phyloP scores from a whole-genome alignment of 2,113 vertebrate genomes.

The Hippocampus guttulatus region DNA sequence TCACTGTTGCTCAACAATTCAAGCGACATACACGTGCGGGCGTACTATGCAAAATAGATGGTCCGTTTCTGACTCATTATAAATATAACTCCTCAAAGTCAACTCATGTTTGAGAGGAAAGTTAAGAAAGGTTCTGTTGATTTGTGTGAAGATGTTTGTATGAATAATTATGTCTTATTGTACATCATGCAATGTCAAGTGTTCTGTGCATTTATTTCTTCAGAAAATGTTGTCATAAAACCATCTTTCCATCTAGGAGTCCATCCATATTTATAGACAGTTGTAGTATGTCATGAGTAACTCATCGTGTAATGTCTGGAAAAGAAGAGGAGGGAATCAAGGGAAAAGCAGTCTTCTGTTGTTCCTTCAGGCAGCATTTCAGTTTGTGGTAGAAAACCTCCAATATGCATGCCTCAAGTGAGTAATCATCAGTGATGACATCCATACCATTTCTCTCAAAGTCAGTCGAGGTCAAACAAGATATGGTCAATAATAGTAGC shows the following conservation, averaged over 20 bases:
- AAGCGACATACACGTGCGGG: no score
- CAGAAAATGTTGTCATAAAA: neutral
- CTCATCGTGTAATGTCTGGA: neutral
- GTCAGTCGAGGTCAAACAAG: conserved; percentile 46
- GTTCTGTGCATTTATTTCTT: neutral
- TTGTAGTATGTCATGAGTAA: no score
- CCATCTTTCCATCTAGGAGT: conserved; percentile 26
- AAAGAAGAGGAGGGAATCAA: conserved; percentile 19
- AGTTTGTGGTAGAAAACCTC: conserved; percentile 51
- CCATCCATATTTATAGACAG: neutral
- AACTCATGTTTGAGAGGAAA: neutral
- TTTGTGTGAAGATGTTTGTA: neutral
- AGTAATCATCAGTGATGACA: conserved; percentile 54
- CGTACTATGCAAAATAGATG: neutral
- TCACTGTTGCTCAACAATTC: no score
- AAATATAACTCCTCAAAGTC: neutral
- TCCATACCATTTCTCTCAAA: conserved; percentile 46
- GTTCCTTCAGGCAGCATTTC: conserved; percentile 33
- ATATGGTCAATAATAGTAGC: conserved; percentile 40
- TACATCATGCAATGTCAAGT: neutral
- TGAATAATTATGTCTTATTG: neutral
- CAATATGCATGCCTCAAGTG: conserved; percentile 44
- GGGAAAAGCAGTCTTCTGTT: conserved; percentile 31
- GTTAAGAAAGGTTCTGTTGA: neutral
- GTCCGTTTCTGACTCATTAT: neutral